These are phyloP conservation scores for Psococerastis gibbosa DNA, from an alignment of 2,888 invertebrate genomes.

Conservation along the genomic window DNA sequence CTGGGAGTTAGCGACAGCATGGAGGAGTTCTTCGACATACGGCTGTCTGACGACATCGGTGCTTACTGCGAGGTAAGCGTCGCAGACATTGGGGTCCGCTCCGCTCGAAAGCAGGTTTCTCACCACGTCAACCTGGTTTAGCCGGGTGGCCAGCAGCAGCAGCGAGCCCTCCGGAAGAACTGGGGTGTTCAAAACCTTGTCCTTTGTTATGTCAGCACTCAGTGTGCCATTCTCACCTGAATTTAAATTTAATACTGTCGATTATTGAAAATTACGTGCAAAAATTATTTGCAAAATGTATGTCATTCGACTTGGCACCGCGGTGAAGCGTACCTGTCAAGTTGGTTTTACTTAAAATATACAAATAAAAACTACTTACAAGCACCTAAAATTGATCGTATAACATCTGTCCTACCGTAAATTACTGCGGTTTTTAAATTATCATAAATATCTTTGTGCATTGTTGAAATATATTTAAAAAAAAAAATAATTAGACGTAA, in stretches of 20 bases:
- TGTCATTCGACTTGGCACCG: conserved; percentile 9
- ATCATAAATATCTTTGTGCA: conserved; percentile 28
- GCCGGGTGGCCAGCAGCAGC: conserved; percentile 33
- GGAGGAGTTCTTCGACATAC: conserved; percentile 37
- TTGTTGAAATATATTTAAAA: too few species aligned
- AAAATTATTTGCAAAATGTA: background rate
- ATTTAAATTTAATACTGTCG: conserved; percentile 14
- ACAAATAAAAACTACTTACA: conserved; percentile 25
- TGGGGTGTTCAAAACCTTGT: conserved; percentile 29
- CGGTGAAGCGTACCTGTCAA: conserved; percentile 1
- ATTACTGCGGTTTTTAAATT: conserved; percentile 33
- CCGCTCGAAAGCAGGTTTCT: conserved; percentile 35
- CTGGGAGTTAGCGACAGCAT: conserved; percentile 40
- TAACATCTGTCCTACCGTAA: conserved; percentile 35
- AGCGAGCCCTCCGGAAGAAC: conserved; percentile 32
- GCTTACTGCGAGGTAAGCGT: conserved; percentile 32
- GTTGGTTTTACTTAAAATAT: background rate
- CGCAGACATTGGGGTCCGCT: conserved; percentile 36
- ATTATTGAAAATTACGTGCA: conserved; percentile 2
- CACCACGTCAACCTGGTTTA: conserved; percentile 34
- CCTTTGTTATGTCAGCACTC: conserved; percentile 24
- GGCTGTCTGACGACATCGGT: conserved; percentile 31
- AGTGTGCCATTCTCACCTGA: conserved; percentile 25
- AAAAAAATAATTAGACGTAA: too few species aligned
- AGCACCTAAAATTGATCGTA: conserved; percentile 32